Evolutionary conservation across 2,888 invertebrate species (phyloP).

Genomic region (Nymphalis c-album): DNA sequence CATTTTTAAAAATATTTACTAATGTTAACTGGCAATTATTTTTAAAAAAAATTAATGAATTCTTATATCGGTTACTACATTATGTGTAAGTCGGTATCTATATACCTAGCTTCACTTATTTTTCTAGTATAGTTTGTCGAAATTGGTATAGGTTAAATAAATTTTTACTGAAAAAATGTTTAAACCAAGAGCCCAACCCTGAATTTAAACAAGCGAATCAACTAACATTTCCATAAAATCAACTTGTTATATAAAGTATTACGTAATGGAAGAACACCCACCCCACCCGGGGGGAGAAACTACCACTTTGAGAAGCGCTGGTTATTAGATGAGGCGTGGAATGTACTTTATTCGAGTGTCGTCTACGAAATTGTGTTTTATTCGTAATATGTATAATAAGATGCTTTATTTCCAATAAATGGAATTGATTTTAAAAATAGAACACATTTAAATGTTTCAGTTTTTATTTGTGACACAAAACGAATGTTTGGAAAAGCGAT

Average conservation of each 20-base stretch:
- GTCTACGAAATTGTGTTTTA: conserved; percentile 19
- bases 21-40: too few relatives aligned
- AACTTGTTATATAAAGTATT: background rate
- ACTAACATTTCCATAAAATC: background rate
- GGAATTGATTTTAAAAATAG: conserved; percentile 4
- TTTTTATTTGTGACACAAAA: too few relatives aligned
- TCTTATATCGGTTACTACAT: too few relatives aligned
- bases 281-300: conserved; percentile 13
- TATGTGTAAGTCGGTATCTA: too few relatives aligned
- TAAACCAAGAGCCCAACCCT: background rate
- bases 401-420: conserved; percentile 1
- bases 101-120: too few relatives aligned
- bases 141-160: too few relatives aligned
- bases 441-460: too few relatives aligned
- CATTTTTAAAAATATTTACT: too few relatives aligned
- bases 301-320: conserved; percentile 29
- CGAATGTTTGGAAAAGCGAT: too few relatives aligned
- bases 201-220: background rate
- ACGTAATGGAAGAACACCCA: background rate
- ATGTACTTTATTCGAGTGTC: conserved; percentile 24
- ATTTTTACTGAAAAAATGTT: background rate
- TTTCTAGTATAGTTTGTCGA: too few relatives aligned
- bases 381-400: conserved; percentile 11
- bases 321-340: conserved; percentile 27
- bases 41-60: too few relatives aligned